phyloP scores from a whole-genome alignment of 1,140 invertebrate species.

The Drosophila bifasciata region DNA sequence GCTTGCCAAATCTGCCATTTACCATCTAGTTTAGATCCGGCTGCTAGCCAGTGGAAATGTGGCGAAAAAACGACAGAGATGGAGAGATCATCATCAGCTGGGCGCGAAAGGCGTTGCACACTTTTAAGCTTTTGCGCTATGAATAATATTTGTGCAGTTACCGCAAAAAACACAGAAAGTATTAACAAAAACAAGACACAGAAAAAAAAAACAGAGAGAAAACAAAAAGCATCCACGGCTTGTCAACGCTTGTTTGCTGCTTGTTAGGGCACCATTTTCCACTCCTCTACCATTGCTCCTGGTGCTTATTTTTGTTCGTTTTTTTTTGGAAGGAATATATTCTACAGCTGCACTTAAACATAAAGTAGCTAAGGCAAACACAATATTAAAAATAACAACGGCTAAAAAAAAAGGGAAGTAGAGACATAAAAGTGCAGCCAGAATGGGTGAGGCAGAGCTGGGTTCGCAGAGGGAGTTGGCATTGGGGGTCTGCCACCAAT shows the following conservation, averaged over 20 bases:
- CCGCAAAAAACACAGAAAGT: constrained; percentile 48
- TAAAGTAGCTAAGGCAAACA: constrained; percentile 79
- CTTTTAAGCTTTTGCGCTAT: constrained; percentile 57
- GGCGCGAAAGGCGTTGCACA: constrained; percentile 16
- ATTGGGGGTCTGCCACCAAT: constrained; percentile 53
- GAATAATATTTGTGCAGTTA: constrained; percentile 71
- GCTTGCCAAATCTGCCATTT: no score
- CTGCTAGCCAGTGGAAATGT: neutral
- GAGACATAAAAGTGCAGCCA: constrained; percentile 50
- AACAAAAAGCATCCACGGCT: constrained; percentile 30
- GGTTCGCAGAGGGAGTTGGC: neutral
- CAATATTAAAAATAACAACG: constrained; percentile 69
- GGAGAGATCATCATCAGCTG: constrained; percentile 10
- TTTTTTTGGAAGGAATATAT: constrained; percentile 50
- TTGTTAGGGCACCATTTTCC: constrained; percentile 47
- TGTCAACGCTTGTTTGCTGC: constrained; percentile 67
- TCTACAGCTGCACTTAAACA: constrained; percentile 77
- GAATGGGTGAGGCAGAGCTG: neutral
- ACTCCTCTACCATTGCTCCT: neutral
- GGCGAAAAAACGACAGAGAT: neutral
- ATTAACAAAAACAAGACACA: constrained; percentile 66
- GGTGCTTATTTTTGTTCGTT: constrained; percentile 4
- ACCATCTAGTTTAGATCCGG: no score
- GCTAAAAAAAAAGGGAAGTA: constrained; percentile 14
- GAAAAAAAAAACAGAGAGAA: constrained; percentile 28